Evolutionary conservation across 2,797 vertebrate species (phyloP), one percentile per base, ranked within the genome.

Genomic region (Manis crassicaudata): DNA sequence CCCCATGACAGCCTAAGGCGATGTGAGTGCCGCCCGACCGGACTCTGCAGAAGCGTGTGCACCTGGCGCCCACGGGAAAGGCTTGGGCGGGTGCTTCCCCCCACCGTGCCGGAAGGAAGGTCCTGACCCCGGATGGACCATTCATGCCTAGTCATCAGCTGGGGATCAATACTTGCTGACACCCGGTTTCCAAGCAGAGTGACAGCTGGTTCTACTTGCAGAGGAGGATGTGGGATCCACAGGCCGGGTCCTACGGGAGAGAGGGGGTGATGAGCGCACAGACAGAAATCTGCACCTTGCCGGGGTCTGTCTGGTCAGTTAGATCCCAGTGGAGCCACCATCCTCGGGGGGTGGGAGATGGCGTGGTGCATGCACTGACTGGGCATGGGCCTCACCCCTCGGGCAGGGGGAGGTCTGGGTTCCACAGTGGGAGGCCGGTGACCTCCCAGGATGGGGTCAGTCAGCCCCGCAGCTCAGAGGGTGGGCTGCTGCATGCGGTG

Each of bases 181-280:
- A 11, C 37, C 50, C 56, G 7, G 70, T 27, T 94, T 95, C 23
- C 32, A 52, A n/a, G 63, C 40, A 5, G 12, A 25, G 56, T 12
- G 5, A 3, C 8, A 5, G 6, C 0, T 73, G 77, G 50, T 67
- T 94, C 97, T 96, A 95, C 46, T 81, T 63, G 52, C 62, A 95
- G 63, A 92, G 68, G 17, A 95, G 94, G 86, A 90, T 88, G 27
- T 67, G 94, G 23, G 97, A 88, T 37, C 94, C 82, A 32, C 35
- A 75, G 72, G 82, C 37, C 29, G 5, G 27, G 11, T 89, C 93
- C 95, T 98, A 90, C 63, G 76, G 43, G 87, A 75, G 90, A 97
- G 7, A 85, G 25, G 32, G 3, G 0, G 0, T 0, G 6, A 2
- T 94, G 37, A 97, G 62, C 65, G 12, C 7, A 4, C 17, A 8